Percentiles rank a stretch among this genome's conserved stretches.
phyloP scores from a whole-genome alignment of 2,797 vertebrate genomes.

The Cygnus olor region DNA sequence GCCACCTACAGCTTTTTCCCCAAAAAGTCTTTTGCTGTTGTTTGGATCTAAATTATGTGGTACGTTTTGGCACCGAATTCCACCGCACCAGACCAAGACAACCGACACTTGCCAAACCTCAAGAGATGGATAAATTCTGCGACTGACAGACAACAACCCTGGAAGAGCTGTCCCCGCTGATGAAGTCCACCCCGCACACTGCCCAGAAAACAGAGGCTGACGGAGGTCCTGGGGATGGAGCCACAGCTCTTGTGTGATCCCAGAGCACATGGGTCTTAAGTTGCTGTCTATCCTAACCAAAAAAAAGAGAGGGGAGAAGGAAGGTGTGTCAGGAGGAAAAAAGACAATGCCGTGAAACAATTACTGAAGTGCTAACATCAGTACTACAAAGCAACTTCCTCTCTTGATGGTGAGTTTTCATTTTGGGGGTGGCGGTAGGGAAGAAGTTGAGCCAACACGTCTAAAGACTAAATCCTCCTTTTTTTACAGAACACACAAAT shows the following conservation, averaged over 20 bases:
- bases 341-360: neutral
- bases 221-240: neutral
- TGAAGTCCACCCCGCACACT: neutral
- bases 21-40: neutral
- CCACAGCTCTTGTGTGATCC: neutral
- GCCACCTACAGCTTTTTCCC: neutral
- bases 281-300: neutral
- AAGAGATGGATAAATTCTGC: neutral
- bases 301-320: neutral
- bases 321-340: neutral
- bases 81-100: neutral
- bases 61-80: neutral
- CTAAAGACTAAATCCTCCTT: neutral
- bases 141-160: neutral
- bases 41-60: neutral
- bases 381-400: neutral
- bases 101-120: neutral
- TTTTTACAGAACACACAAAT: neutral
- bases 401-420: neutral
- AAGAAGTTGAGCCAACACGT: neutral
- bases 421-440: accelerated
- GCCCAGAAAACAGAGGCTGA: neutral
- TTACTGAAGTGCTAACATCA: neutral
- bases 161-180: neutral
- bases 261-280: neutral